These are phyloP conservation scores for Lanistes nyassanus DNA, from an alignment of 1,140 invertebrate genomes.

Conservation along the genomic window DNA sequence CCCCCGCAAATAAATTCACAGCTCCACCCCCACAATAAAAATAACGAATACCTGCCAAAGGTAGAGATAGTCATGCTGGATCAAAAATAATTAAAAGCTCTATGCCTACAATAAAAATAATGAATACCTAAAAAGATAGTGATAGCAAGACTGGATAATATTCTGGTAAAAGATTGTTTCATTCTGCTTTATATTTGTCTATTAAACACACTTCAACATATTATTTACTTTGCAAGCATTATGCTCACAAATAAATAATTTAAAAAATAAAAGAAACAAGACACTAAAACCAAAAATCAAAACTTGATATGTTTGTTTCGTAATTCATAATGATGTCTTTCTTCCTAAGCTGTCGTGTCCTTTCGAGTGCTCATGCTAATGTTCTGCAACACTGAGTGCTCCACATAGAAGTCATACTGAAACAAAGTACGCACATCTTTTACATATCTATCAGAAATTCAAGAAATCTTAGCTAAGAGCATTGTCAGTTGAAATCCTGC, in stretches of 20 bases:
- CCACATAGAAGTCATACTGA: conserved; percentile 8
- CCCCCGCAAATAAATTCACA: too few species aligned
- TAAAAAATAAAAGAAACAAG: background rate
- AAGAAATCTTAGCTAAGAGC: too few species aligned
- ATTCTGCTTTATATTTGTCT: background rate
- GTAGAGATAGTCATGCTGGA: too few species aligned
- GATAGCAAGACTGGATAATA: background rate
- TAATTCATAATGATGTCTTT: background rate
- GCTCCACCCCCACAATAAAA: too few species aligned
- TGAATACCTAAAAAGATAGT: too few species aligned
- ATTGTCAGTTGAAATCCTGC: too few species aligned
- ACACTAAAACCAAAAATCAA: background rate
- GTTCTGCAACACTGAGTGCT: conserved; percentile 15
- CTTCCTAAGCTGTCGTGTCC: background rate
- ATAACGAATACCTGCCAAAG: too few species aligned
- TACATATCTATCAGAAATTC: background rate
- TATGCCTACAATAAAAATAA: background rate
- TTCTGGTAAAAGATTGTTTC: background rate
- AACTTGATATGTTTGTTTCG: too few species aligned
- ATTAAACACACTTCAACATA: background rate
- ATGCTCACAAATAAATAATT: background rate
- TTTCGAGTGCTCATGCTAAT: background rate
- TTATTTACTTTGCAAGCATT: background rate
- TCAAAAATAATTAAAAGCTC: background rate
- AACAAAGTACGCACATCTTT: conserved; percentile 5